A percentile compares a stretch with the other conserved stretches of the same genome.
Evolutionary conservation across 2,888 invertebrate species (phyloP).

Genomic region (Hedya salicella): DNA sequence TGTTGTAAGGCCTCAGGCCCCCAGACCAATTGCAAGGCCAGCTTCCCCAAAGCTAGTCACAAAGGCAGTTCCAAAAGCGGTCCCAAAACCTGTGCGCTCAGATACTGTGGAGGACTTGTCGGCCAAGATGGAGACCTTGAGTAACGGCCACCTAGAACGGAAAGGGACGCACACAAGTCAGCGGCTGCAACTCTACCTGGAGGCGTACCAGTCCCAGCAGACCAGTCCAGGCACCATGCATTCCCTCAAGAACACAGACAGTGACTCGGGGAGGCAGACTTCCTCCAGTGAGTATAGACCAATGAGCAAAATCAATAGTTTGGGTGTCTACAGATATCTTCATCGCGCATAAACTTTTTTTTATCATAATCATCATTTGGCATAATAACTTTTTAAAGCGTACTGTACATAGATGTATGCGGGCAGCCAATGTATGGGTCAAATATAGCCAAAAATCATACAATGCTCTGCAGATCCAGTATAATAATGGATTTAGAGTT

Average conservation of each 20-base stretch:
- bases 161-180: neutral
- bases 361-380: too few species aligned
- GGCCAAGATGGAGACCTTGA: neutral
- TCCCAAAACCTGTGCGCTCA: neutral
- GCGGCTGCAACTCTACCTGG: constrained; percentile 60
- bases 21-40: too few species aligned
- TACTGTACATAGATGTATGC: too few species aligned
- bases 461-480: too few species aligned
- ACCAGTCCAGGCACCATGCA: constrained; percentile 7
- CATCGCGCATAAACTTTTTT: too few species aligned
- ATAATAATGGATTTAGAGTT: too few species aligned
- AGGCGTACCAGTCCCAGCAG: constrained; percentile 46
- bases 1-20: too few species aligned
- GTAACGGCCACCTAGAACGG: constrained; percentile 4
- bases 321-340: too few species aligned
- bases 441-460: too few species aligned
- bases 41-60: neutral
- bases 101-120: neutral
- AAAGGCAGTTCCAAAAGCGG: neutral
- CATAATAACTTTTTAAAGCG: too few species aligned
- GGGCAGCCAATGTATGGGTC: too few species aligned
- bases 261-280: constrained; percentile 63
- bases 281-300: constrained; percentile 62
- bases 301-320: too few species aligned
- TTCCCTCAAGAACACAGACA: constrained; percentile 41